Conservation (phyloP, 2,113 vertebrate species). For the Drymodes brunneopygia region DNA sequence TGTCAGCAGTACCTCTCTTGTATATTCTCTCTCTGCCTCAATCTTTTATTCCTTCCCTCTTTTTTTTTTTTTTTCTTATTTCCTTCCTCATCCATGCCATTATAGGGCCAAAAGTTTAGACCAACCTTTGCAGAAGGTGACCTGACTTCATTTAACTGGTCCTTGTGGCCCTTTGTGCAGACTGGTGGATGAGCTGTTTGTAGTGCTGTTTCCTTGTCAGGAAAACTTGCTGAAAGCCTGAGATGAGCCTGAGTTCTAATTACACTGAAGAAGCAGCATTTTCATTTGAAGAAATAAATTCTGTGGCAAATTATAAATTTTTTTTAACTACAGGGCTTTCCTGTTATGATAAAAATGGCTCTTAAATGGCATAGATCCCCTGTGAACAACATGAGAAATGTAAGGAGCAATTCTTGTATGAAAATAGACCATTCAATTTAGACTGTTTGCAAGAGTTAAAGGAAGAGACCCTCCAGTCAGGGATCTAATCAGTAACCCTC, state of each 20-base stretch:
- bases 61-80: not conserved
- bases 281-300: not conserved
- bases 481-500: not conserved
- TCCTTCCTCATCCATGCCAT: not conserved
- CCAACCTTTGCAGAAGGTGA: not conserved
- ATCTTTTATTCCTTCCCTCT: not conserved
- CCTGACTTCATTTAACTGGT: not conserved
- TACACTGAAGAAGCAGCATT: not conserved
- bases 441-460: not conserved
- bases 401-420: not conserved
- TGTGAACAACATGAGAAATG: not conserved
- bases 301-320: not conserved
- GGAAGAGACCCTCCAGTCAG: not conserved
- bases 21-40: not conserved
- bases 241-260: not conserved
- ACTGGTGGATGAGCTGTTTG: not conserved
- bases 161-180: not conserved
- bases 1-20: not conserved
- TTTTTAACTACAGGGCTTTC: not conserved
- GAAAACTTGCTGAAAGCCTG: not conserved
- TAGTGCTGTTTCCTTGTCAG: not conserved
- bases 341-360: not conserved
- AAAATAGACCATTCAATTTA: not conserved
- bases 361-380: not conserved
- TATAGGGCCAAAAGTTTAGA: not conserved